Percentiles rank a stretch among this genome's conserved stretches.
Conservation (phyloP, 2,113 vertebrate species). For the Rhea americana region DNA sequence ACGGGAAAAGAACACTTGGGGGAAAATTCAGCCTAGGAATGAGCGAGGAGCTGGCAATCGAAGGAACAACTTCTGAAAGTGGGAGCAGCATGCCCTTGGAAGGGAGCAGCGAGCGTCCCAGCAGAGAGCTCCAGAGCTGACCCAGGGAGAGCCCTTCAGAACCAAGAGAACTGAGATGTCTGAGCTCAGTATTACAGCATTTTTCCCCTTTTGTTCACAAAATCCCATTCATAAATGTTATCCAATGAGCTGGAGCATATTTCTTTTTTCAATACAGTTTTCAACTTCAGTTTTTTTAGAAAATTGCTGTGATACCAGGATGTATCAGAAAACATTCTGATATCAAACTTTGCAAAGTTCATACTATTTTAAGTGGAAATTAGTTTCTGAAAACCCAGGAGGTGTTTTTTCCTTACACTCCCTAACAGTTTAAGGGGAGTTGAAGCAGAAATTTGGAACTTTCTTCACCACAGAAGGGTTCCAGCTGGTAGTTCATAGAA, state of each 20-base stretch:
- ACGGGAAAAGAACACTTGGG: not conserved
- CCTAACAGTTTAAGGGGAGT: not conserved
- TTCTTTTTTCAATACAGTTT: not conserved
- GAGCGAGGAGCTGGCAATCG: not conserved
- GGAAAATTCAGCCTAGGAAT: not conserved
- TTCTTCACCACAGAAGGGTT: constrained; percentile 28
- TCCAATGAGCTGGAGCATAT: not conserved
- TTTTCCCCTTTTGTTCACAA: not conserved
- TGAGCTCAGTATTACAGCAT: not conserved
- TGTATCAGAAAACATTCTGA: not conserved
- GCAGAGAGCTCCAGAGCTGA: not conserved
- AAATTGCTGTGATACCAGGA: not conserved
- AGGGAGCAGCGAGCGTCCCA: not conserved
- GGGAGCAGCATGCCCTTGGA: not conserved
- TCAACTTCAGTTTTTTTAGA: not conserved
- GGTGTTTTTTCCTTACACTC: not conserved
- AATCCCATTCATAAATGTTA: not conserved
- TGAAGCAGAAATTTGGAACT: not conserved
- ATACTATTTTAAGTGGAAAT: not conserved
- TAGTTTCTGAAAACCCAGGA: not conserved
- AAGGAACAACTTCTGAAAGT: not conserved
- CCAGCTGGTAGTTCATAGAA: constrained; percentile 10
- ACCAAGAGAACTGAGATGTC: not conserved
- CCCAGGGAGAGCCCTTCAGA: rapidly evolving
- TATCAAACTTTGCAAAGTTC: not conserved